Percentiles rank a stretch among this genome's conserved stretches.
Evolutionary conservation across 2,888 invertebrate species (phyloP).

Genomic region (Pyralis farinalis): DNA sequence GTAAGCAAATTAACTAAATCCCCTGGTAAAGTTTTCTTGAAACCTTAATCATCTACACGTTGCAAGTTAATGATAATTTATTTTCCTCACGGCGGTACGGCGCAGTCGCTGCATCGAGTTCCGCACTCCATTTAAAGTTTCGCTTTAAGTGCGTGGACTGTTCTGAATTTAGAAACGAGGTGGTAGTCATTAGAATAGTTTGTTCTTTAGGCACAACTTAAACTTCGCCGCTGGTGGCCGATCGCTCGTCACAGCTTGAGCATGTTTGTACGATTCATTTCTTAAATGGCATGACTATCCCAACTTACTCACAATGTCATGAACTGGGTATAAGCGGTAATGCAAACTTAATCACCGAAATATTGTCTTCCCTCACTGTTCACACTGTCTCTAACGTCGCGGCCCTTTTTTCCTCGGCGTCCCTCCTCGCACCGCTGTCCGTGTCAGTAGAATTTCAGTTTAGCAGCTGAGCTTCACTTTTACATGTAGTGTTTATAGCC

Average conservation of each 20-base stretch:
- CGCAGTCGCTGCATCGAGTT: slow-evolving; percentile 31
- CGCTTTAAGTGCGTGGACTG: slow-evolving; percentile 34
- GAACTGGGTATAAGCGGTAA: slow-evolving; percentile 67
- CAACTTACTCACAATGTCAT: slow-evolving; percentile 64
- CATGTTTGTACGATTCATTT: slow-evolving; percentile 71
- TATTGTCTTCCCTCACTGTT: slow-evolving; percentile 55
- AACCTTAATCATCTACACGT: slow-evolving; percentile 45
- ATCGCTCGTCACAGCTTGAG: slow-evolving; percentile 73
- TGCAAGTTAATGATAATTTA: slow-evolving; percentile 50
- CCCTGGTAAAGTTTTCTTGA: slow-evolving; percentile 35
- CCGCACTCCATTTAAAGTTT: slow-evolving; percentile 50
- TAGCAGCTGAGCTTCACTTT: slow-evolving; percentile 19
- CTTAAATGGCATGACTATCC: slow-evolving; percentile 70
- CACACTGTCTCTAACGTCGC: slow-evolving; percentile 65
- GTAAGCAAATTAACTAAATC: slow-evolving; percentile 29
- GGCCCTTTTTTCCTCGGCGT: slow-evolving; percentile 56
- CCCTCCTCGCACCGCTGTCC: slow-evolving; percentile 53
- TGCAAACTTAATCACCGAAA: slow-evolving; percentile 63
- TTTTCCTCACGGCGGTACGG: slow-evolving; percentile 37
- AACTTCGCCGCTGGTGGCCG: slow-evolving; percentile 59
- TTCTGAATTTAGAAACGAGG: slow-evolving; percentile 25
- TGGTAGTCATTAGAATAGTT: slow-evolving; percentile 25
- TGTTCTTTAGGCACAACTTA: slow-evolving; percentile 59
- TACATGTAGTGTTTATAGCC: slow-evolving; percentile 17
- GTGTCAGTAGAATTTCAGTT: slow-evolving; percentile 35